These are phyloP conservation scores for Cliona cf. orientalis DNA, from an alignment of 37 sponge, comb jelly and placozoan genomes.

Conservation along the genomic window DNA sequence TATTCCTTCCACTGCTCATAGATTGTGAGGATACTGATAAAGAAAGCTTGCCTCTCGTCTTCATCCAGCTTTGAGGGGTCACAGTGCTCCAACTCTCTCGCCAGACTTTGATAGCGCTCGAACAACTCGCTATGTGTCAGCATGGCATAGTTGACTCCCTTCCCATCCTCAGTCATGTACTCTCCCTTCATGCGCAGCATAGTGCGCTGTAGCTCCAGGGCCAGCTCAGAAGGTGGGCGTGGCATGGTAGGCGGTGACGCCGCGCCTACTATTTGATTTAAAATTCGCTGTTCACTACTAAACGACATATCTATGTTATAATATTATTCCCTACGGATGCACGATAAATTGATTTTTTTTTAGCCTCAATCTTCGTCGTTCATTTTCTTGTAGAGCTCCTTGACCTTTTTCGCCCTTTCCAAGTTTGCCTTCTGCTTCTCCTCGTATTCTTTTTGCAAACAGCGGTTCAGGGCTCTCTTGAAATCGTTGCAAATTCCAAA, in stretches of 20 bases:
- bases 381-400: conserved; percentile 30
- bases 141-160: conserved; percentile 68
- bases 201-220: conserved; percentile 55
- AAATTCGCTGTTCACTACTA: too few relatives aligned
- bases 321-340: too few relatives aligned
- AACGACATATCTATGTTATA: too few relatives aligned
- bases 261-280: background rate
- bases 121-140: conserved; percentile 58
- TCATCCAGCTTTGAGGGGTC: conserved; percentile 35
- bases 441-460: conserved; percentile 74
- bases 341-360: too few relatives aligned
- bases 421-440: conserved; percentile 37
- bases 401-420: conserved; percentile 25
- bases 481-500: conserved; percentile 82
- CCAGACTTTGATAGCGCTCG: conserved; percentile 31
- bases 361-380: background rate
- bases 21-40: conserved; percentile 85
- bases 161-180: conserved; percentile 73
- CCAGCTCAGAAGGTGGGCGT: conserved; percentile 19
- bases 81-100: conserved; percentile 27
- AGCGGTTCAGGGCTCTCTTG: conserved; percentile 72
- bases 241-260: background rate
- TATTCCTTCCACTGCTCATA: too few relatives aligned
- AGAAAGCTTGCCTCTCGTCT: conserved; percentile 76
- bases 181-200: conserved; percentile 75